A percentile compares a stretch with the other conserved stretches of the same genome.
These are phyloP conservation scores for Parotocinclus haroldoi DNA, from an alignment of 2,797 vertebrate species.

Conservation along the genomic window DNA sequence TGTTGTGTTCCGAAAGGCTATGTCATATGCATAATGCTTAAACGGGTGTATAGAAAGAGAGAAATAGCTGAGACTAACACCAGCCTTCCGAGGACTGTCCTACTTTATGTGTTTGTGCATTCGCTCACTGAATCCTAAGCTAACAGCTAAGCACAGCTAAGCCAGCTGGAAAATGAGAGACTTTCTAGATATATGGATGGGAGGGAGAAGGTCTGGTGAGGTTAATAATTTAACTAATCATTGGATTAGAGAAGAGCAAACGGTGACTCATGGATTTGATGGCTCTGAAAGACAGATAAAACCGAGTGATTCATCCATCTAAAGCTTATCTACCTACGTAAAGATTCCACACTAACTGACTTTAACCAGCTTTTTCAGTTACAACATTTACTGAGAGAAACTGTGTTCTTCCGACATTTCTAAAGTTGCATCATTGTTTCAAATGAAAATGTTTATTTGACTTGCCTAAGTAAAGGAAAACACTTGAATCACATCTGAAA, in stretches of 20 bases:
- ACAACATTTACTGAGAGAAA: no score
- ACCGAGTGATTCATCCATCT: no score
- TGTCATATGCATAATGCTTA: background rate
- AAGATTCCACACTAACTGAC: no score
- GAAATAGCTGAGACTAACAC: slow-evolving; percentile 14
- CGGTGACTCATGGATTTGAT: slow-evolving; percentile 55
- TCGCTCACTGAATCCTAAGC: slow-evolving; percentile 42
- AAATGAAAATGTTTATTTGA: no score
- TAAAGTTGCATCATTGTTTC: no score
- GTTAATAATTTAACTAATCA: slow-evolving; percentile 67
- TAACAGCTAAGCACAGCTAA: slow-evolving; percentile 27
- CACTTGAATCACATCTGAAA: no score
- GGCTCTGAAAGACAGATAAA: background rate
- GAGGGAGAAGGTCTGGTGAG: slow-evolving; percentile 27
- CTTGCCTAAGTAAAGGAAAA: no score
- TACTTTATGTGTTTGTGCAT: slow-evolving; percentile 41
- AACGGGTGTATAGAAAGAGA: background rate
- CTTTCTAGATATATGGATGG: slow-evolving; percentile 50
- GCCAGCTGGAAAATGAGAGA: slow-evolving; percentile 31
- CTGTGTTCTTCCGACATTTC: no score
- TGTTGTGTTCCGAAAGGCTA: background rate
- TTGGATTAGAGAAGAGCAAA: slow-evolving; percentile 50
- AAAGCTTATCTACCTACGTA: no score
- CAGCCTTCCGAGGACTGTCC: slow-evolving; percentile 49
- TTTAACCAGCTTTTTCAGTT: no score